phyloP scores from a whole-genome alignment of 2,797 vertebrate species.

The Diplodus puntazzo region DNA sequence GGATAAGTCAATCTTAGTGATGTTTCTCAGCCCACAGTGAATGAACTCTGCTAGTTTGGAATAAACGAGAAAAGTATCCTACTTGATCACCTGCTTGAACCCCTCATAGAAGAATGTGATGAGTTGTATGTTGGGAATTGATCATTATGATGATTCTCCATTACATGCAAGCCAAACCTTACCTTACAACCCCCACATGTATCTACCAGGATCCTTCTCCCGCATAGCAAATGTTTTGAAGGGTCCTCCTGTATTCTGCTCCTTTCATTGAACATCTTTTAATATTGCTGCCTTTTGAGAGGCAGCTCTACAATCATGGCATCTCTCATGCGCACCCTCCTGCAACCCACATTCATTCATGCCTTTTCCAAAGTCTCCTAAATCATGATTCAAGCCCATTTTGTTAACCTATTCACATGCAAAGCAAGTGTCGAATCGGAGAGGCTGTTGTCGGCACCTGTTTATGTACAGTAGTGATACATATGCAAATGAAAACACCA shows the following conservation, averaged over 20 bases:
- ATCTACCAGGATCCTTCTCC: constrained; percentile 16
- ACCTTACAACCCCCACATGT: constrained; percentile 11
- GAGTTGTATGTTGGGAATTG: constrained; percentile 3
- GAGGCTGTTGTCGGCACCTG: constrained; percentile 43
- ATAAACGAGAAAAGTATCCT: neutral
- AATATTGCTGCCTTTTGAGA: constrained; percentile 28
- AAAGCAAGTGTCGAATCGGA: constrained; percentile 39
- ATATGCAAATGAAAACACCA: constrained; percentile 51
- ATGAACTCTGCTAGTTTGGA: neutral
- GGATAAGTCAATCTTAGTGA: neutral
- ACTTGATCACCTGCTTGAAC: neutral
- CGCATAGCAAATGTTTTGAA: constrained; percentile 29
- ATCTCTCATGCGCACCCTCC: constrained; percentile 6
- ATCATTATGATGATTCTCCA: constrained; percentile 6
- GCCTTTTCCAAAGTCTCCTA: constrained; percentile 19
- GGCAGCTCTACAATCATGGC: constrained; percentile 8
- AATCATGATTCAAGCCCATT: constrained; percentile 43
- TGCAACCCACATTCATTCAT: constrained; percentile 44
- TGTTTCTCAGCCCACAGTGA: neutral
- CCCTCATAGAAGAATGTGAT: neutral
- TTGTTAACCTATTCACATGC: constrained; percentile 58
- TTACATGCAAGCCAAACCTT: neutral
- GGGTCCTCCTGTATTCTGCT: constrained; percentile 22
- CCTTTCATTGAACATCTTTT: constrained; percentile 17
- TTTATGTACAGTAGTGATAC: constrained; percentile 32